Evolutionary conservation across 64 coral and sea anemone species (phyloP).

Genomic region (Actinia equina): DNA sequence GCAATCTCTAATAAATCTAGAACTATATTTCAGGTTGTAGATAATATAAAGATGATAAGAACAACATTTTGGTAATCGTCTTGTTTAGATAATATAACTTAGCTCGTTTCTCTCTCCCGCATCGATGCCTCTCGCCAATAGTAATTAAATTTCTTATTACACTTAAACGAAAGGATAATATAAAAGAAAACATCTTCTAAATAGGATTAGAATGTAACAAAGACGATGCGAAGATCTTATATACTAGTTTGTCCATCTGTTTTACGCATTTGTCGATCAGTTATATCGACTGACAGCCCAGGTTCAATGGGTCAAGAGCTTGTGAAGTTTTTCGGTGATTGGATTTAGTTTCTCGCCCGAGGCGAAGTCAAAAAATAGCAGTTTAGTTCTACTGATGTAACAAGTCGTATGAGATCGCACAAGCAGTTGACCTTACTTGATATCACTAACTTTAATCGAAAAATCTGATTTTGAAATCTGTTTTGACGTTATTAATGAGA

Average conservation of each 20-base stretch:
- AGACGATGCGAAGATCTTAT: not conserved
- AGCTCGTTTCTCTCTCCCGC: not conserved
- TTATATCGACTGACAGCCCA: not conserved
- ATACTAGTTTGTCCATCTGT: not conserved
- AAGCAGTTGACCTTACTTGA: not conserved
- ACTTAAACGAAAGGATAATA: not conserved
- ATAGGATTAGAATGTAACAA: not conserved
- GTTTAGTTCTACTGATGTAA: not conserved
- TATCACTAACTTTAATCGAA: not conserved
- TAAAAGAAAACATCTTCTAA: not conserved
- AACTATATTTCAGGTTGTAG: not conserved
- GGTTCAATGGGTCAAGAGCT: slow-evolving; percentile 5
- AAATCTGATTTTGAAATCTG: slow-evolving; percentile 13
- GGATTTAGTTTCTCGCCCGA: not conserved
- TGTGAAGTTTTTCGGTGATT: not conserved
- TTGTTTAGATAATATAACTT: not conserved
- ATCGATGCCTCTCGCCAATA: not conserved
- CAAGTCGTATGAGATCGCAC: not conserved
- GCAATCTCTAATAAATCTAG: not conserved
- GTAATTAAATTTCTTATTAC: slow-evolving; percentile 6
- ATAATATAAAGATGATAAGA: not conserved
- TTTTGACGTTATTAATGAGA: slow-evolving; percentile 5
- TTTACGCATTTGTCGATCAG: not conserved
- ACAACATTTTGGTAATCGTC: not conserved
- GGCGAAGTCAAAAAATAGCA: not conserved